Percentiles rank a stretch among this genome's conserved stretches.
These are phyloP conservation scores for Drosophila sp. DNA, from an alignment of 1,140 invertebrate species.

Conservation along the genomic window DNA sequence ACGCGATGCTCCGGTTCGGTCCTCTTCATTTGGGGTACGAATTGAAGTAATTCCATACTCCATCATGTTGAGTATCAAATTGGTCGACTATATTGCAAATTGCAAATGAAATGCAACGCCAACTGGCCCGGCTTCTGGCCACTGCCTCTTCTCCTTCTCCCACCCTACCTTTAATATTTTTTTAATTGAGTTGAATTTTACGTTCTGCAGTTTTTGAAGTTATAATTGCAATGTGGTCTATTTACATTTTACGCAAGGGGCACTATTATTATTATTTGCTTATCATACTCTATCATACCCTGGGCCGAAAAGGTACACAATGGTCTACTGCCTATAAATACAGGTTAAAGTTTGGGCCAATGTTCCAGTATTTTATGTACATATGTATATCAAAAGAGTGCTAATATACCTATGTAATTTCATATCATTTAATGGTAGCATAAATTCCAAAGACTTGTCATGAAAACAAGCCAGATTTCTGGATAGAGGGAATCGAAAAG, in stretches of 20 bases:
- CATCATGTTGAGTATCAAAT: constrained; percentile 33
- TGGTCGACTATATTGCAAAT: constrained; percentile 33
- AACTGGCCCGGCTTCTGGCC: background rate
- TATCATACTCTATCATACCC: background rate
- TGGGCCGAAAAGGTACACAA: background rate
- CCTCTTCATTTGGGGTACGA: background rate
- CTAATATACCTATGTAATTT: too few species aligned
- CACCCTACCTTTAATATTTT: background rate
- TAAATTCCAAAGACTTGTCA: background rate
- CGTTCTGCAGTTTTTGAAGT: constrained; percentile 68
- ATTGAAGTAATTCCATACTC: background rate
- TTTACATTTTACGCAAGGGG: constrained; percentile 66
- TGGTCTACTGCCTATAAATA: background rate
- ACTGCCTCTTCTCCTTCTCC: constrained; percentile 1
- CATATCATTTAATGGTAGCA: too few species aligned
- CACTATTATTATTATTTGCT: constrained; percentile 33
- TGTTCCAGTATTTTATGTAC: background rate
- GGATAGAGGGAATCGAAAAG: background rate
- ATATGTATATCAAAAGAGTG: background rate
- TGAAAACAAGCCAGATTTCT: too few species aligned
- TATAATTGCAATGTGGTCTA: constrained; percentile 75
- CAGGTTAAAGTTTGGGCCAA: too few species aligned
- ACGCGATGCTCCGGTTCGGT: background rate
- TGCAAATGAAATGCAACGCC: constrained; percentile 36
- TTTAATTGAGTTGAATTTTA: constrained; percentile 51